Percentiles rank a stretch among this genome's conserved stretches.
Evolutionary conservation across 2,888 invertebrate genomes (phyloP).

Genomic region (Leucophora obtusa): DNA sequence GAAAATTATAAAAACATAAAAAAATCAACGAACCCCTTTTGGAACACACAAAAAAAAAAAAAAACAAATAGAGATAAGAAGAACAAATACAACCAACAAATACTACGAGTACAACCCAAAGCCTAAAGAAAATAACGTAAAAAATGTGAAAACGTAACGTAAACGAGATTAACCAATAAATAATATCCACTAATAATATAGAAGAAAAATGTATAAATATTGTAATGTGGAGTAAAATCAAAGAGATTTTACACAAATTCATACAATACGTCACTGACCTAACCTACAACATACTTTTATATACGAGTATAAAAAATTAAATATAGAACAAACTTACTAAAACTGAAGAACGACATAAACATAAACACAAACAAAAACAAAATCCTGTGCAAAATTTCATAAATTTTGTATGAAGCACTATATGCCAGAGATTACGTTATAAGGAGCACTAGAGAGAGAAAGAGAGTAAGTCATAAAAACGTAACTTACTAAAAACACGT

Average conservation of each 20-base stretch:
- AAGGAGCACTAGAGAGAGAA: slow-evolving; percentile 23
- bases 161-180: slow-evolving; percentile 28
- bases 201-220: not conserved
- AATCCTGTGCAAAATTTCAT: slow-evolving; percentile 37
- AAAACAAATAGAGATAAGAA: not conserved
- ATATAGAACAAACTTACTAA: slow-evolving; percentile 56
- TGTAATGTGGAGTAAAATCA: not conserved
- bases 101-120: not conserved
- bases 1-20: slow-evolving; percentile 27
- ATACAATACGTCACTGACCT: slow-evolving; percentile 66
- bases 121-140: slow-evolving; percentile 16
- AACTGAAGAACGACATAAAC: slow-evolving; percentile 12
- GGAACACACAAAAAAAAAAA: not conserved
- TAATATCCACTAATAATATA: not conserved
- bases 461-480: slow-evolving; percentile 2
- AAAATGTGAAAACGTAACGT: not conserved
- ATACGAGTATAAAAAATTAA: slow-evolving; percentile 22
- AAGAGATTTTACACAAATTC: slow-evolving; percentile 20
- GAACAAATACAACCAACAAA: slow-evolving; percentile 3
- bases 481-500: slow-evolving; percentile 19
- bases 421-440: not conserved
- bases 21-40: not conserved
- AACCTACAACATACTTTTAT: slow-evolving; percentile 52
- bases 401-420: slow-evolving; percentile 31
- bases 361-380: slow-evolving; percentile 52